These are phyloP conservation scores for Cladopsammia gracilis DNA, from an alignment of 64 coral and sea anemone genomes.

Conservation along the genomic window DNA sequence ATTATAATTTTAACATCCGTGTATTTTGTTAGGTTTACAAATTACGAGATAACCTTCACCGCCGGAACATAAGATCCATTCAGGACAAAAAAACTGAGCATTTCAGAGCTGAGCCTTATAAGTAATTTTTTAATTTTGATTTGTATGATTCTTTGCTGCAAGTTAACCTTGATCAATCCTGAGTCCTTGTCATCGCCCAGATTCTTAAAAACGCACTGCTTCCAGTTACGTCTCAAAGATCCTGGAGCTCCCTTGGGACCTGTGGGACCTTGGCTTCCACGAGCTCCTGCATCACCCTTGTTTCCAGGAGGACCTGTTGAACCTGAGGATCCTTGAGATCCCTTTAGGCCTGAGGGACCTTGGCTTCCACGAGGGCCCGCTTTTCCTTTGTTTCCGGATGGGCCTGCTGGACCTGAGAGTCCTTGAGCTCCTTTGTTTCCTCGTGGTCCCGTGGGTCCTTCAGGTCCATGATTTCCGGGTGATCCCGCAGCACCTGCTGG, in stretches of 20 bases:
- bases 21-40: too few relatives aligned
- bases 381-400: neutral
- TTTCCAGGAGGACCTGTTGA: neutral
- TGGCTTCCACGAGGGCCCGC: neutral
- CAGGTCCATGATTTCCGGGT: too few relatives aligned
- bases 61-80: too few relatives aligned
- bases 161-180: too few relatives aligned
- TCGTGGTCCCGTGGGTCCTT: neutral
- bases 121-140: too few relatives aligned
- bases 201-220: conserved; percentile 9
- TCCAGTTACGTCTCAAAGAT: neutral
- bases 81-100: too few relatives aligned
- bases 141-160: too few relatives aligned
- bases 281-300: neutral
- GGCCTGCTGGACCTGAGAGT: neutral
- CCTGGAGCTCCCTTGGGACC: neutral
- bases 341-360: neutral
- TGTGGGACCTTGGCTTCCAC: neutral
- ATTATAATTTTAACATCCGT: too few relatives aligned
- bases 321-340: neutral
- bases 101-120: too few relatives aligned
- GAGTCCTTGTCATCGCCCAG: neutral
- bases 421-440: neutral
- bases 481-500: neutral
- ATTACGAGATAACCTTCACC: too few relatives aligned